Evolutionary conservation across 53 echinoderm and acorn worm species (phyloP), one percentile per base, ranked within the genome.

Genomic region (Henricia sp.): DNA sequence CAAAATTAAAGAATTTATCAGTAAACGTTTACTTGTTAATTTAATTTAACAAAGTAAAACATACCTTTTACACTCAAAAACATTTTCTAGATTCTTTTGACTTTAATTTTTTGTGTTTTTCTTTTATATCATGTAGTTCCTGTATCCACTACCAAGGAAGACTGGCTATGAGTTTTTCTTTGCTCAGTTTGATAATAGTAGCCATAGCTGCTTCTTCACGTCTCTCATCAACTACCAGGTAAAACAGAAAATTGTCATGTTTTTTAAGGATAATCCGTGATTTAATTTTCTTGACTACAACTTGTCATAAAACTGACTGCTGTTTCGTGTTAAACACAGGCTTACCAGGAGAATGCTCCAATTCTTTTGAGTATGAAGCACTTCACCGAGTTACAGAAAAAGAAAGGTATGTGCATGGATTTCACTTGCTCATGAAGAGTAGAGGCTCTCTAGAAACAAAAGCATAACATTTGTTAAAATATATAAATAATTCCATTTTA

Each of bases 211-310:
- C 54, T 87, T 84, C 67, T 91, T 96, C 64, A 96, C 96, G 5
- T 94, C 96, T 36, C 64, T 96, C 37, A 87, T 94, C 37, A 96
- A 96, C 70, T 96, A 94, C 77, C 96, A 96, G 88, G 96, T 96
- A 53, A 41, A 70, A n/a, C n/a, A n/a, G n/a, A n/a, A 26, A 69
- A 70, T 33, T 19, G 14, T 12, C 4, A 19, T 19, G 8, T 3
- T 6, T 64, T 46, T 37, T 48, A 25, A 69, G n/a, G n/a, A n/a
- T n/a, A n/a, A n/a, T n/a, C n/a, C n/a, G n/a, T n/a, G n/a, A n/a
- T n/a, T n/a, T n/a, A n/a, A n/a, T n/a, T n/a, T n/a, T n/a, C n/a
- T n/a, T n/a, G n/a, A n/a, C n/a, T n/a, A n/a, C n/a, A n/a, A n/a
- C n/a, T n/a, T n/a, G n/a, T n/a, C n/a, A n/a, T n/a, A n/a, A n/a